A percentile compares a stretch with the other conserved stretches of the same genome.
Conservation (phyloP, 2,888 invertebrate species). For the Sinhomidia bicolor region DNA sequence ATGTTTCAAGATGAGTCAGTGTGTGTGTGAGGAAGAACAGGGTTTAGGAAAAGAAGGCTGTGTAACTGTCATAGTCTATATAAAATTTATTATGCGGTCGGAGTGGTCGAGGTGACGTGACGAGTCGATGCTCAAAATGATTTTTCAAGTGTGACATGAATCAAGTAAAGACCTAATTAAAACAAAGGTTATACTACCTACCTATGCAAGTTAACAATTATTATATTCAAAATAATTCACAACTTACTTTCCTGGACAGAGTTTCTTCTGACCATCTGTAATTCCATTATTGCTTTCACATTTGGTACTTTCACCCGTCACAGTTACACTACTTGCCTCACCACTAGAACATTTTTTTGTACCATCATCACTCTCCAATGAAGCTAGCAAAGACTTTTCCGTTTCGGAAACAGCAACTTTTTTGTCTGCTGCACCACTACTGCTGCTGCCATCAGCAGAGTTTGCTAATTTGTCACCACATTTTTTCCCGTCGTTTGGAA, state of each 20-base stretch:
- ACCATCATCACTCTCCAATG: neutral
- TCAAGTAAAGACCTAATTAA: neutral
- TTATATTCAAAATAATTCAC: neutral
- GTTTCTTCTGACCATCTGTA: neutral
- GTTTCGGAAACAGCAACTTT: neutral
- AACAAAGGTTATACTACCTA: neutral
- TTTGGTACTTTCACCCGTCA: neutral
- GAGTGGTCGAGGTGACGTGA: constrained; percentile 5
- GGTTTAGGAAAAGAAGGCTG: neutral
- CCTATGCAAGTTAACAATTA: too few species aligned
- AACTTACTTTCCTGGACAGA: neutral
- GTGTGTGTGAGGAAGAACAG: neutral
- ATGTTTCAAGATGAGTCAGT: neutral
- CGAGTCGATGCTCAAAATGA: neutral
- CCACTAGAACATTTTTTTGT: neutral
- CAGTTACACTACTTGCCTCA: neutral
- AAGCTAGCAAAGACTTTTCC: constrained; percentile 25
- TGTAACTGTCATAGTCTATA: neutral
- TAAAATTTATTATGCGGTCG: neutral
- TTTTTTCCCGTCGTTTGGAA: constrained; percentile 16
- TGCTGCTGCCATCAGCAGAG: neutral
- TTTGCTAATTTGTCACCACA: neutral
- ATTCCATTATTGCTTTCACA: neutral
- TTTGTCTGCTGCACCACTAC: neutral
- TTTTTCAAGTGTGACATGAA: neutral